Evolutionary conservation across 2,797 vertebrate species (phyloP), one percentile per base, ranked within the genome.

Genomic region (Falco cherrug): DNA sequence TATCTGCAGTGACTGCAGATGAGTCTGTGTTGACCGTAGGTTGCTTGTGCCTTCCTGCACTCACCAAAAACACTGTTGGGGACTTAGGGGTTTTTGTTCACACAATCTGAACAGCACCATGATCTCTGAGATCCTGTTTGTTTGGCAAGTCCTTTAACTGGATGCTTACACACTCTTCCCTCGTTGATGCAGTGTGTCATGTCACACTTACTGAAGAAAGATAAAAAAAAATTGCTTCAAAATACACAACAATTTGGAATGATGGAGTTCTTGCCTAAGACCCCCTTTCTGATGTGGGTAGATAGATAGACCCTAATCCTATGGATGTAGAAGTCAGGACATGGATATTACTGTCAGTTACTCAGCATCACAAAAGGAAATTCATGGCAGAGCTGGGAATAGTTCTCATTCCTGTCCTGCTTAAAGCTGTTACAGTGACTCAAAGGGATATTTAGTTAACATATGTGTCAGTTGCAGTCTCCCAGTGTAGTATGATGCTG

Each of bases 401-500:
- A 64, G 84, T 84, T 90, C 29, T 86, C 39, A 2, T 93, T 95
- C 50, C 61, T 86, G 84, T 78, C 4, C 0, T 63, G 65, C 80
- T 82, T 54, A 11, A 51, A 91, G 80, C 76, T 65, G 89, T 61
- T 59, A 14, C 26, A 7, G 39, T 24, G 47, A 6, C 85, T 74
- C 60, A 69, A 69, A 51, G 67, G 84, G 76, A 51, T 37, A 31
- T 70, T 63, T 26, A 16, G 61, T 61, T 69, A 61, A 18, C 29
- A 5, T n/a, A 15, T 4, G 53, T 80, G 51, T 50, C 87, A 88
- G 70, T 67, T 5, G 3, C 47, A 31, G 54, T 41, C 39, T 88
- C 20, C 14, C 57, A 6, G 1, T 19, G 82, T n/a, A 41, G 41
- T 51, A 21, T 1, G 1, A 0, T 53, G 48, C 41, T 1, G 1